Evolutionary conservation across 2,888 invertebrate species (phyloP).

Genomic region (Criorhina ranunculi): DNA sequence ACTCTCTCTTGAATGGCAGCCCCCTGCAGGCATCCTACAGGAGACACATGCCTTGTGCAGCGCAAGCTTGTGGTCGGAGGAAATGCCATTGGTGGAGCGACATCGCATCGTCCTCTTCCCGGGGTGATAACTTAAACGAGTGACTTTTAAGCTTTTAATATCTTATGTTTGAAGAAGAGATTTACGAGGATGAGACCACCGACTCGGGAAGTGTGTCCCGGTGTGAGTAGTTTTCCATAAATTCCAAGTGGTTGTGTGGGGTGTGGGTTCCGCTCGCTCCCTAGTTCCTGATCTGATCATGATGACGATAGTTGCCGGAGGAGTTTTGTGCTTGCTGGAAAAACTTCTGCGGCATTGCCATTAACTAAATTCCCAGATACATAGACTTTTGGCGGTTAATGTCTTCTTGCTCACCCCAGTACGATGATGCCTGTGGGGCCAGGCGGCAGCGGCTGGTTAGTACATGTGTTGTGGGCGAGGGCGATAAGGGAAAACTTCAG

Average conservation of each 20-base stretch:
- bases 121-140: slow-evolving; percentile 58
- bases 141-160: slow-evolving; percentile 76
- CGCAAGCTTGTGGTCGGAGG: slow-evolving; percentile 63
- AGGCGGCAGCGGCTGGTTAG: slow-evolving; percentile 10
- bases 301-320: slow-evolving; percentile 18
- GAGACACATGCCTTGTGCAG: slow-evolving; percentile 55
- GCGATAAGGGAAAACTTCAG: slow-evolving; percentile 21
- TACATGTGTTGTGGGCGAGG: background rate
- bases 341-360: slow-evolving; percentile 59
- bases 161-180: slow-evolving; percentile 70
- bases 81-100: slow-evolving; percentile 46
- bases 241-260: slow-evolving; percentile 31
- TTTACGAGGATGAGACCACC: slow-evolving; percentile 72
- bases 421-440: no score
- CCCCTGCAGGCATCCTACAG: slow-evolving; percentile 43
- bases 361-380: slow-evolving; percentile 59
- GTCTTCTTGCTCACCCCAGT: slow-evolving; percentile 14
- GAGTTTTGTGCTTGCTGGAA: slow-evolving; percentile 3
- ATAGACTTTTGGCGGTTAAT: slow-evolving; percentile 57
- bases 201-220: slow-evolving; percentile 33
- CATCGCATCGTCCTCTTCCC: slow-evolving; percentile 10
- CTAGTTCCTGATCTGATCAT: background rate
- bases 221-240: slow-evolving; percentile 58
- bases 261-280: background rate
- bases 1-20: slow-evolving; percentile 12